Percentiles rank a stretch among this genome's conserved stretches.
Conservation (phyloP, 2,888 invertebrate genomes). For the Andrena praecox region DNA sequence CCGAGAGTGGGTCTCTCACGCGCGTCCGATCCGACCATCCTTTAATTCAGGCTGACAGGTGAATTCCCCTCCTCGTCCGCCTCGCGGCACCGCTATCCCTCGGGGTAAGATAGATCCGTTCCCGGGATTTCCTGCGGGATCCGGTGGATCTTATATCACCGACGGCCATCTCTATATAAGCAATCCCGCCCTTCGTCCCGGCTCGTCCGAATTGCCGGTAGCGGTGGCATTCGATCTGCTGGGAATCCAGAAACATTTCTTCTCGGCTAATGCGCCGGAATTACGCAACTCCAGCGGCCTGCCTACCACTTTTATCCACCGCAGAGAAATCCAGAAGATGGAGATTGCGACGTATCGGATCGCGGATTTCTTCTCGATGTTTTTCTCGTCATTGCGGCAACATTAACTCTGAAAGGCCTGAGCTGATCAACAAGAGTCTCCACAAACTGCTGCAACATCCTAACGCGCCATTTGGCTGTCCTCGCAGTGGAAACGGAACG, state of each 20-base stretch:
- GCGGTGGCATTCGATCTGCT: slow-evolving; percentile 70
- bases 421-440: too few relatives aligned
- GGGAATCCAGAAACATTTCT: slow-evolving; percentile 67
- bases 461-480: too few relatives aligned
- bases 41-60: slow-evolving; percentile 88
- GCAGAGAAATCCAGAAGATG: slow-evolving; percentile 36
- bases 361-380: background rate
- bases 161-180: slow-evolving; percentile 84
- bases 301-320: slow-evolving; percentile 38
- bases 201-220: slow-evolving; percentile 69
- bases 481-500: background rate
- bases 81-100: slow-evolving; percentile 79
- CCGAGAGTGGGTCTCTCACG: slow-evolving; percentile 57
- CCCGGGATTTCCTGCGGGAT: slow-evolving; percentile 85
- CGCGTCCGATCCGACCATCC: slow-evolving; percentile 84
- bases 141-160: slow-evolving; percentile 84
- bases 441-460: too few relatives aligned
- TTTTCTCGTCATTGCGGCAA: too few relatives aligned
- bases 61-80: slow-evolving; percentile 73
- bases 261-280: slow-evolving; percentile 56
- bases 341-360: slow-evolving; percentile 48
- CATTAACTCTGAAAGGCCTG: too few relatives aligned
- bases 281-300: slow-evolving; percentile 47
- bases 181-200: slow-evolving; percentile 74
- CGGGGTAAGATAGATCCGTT: slow-evolving; percentile 85